phyloP scores from a whole-genome alignment of 2,113 vertebrate genomes.

The Phasianus colchicus region DNA sequence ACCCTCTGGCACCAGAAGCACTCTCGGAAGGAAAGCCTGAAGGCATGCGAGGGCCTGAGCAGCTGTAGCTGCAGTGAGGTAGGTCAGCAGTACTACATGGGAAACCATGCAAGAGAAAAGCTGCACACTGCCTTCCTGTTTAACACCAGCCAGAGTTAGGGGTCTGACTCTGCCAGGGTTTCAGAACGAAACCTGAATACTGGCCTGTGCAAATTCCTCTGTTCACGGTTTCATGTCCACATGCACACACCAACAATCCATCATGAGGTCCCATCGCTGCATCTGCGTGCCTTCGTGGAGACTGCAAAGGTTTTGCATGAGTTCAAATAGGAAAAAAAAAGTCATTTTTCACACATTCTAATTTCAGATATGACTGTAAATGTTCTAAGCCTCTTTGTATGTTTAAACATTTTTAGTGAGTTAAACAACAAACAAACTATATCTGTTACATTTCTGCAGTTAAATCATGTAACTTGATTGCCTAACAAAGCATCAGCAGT shows the following conservation, averaged over 20 bases:
- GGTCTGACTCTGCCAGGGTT: not conserved
- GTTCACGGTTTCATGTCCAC: not conserved
- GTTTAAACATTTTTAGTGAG: not conserved
- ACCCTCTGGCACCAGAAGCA: conserved; percentile 52
- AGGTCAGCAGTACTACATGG: rapidly evolving
- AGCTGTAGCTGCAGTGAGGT: not conserved
- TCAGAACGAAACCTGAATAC: not conserved
- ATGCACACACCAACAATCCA: not conserved
- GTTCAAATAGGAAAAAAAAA: not conserved
- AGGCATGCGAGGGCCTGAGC: not conserved
- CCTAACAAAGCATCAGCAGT: not conserved
- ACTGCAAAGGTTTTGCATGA: not conserved
- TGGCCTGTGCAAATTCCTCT: not conserved
- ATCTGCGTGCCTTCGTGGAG: rapidly evolving
- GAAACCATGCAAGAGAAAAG: not conserved
- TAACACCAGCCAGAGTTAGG: not conserved
- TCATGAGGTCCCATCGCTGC: no score
- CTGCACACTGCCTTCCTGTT: not conserved
- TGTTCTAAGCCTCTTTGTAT: not conserved
- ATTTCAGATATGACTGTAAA: not conserved
- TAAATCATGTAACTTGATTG: not conserved
- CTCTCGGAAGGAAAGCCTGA: conserved; percentile 37
- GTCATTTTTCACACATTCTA: not conserved
- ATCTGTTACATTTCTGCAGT: not conserved
- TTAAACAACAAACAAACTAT: not conserved